phyloP scores from a whole-genome alignment of 2,888 invertebrate genomes.

The Trilocha varians region DNA sequence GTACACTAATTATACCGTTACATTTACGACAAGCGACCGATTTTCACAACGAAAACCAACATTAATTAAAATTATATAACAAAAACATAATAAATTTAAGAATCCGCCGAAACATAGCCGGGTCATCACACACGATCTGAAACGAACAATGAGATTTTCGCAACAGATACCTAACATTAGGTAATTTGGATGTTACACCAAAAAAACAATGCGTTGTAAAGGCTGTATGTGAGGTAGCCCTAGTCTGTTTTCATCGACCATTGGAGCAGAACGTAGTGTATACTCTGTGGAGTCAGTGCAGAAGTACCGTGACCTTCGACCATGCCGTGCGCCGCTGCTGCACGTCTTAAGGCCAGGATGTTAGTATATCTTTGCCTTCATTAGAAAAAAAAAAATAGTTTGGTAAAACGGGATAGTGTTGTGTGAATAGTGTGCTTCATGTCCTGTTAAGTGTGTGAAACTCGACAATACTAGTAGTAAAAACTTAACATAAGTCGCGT shows the following conservation, averaged over 20 bases:
- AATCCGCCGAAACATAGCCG: background rate
- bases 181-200: constrained; percentile 34
- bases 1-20: no score
- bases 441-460: no score
- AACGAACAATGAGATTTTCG: constrained; percentile 34
- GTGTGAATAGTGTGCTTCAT: no score
- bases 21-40: no score
- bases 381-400: no score
- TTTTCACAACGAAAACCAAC: background rate
- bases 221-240: constrained; percentile 53
- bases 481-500: no score
- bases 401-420: no score
- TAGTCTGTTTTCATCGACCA: constrained; percentile 50
- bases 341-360: constrained; percentile 53
- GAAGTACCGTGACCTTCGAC: constrained; percentile 39
- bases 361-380: no score
- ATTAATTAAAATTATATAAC: background rate
- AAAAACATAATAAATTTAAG: background rate
- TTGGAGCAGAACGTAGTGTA: constrained; percentile 51
- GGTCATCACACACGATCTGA: constrained; percentile 13
- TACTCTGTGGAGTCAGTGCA: constrained; percentile 23
- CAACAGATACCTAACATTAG: constrained; percentile 32
- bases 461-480: no score
- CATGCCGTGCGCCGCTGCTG: constrained; percentile 60
- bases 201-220: constrained; percentile 61